Conservation (phyloP, 1,140 invertebrate genomes). For the Catajapyx aquilonaris region DNA sequence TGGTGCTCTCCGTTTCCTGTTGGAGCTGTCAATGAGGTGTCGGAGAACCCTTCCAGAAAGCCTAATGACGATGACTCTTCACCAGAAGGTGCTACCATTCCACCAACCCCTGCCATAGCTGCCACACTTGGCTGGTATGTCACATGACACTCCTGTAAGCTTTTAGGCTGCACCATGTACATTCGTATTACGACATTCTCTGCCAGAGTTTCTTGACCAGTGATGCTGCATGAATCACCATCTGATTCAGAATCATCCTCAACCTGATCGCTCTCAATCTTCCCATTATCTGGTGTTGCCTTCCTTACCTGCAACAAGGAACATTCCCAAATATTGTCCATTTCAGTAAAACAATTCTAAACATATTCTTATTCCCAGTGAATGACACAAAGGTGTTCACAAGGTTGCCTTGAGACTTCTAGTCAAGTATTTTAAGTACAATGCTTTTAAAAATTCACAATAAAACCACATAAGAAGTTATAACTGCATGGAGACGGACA, state of each 20-base stretch:
- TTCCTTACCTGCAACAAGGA: background rate
- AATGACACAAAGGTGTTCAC: too few relatives aligned
- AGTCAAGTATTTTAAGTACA: too few relatives aligned
- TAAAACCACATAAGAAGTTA: too few relatives aligned
- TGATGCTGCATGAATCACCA: constrained; percentile 18
- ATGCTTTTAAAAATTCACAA: too few relatives aligned
- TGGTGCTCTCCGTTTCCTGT: too few relatives aligned
- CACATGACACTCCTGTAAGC: constrained; percentile 65
- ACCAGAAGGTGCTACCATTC: too few relatives aligned
- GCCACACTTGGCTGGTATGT: constrained; percentile 40
- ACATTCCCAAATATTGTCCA: background rate
- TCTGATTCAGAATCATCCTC: constrained; percentile 6
- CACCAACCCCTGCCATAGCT: too few relatives aligned
- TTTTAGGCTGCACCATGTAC: constrained; percentile 71
- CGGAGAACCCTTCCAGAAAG: background rate
- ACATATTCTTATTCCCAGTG: background rate
- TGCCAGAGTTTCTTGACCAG: constrained; percentile 16
- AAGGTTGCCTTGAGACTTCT: too few relatives aligned
- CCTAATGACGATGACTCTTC: too few relatives aligned
- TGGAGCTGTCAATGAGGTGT: too few relatives aligned
- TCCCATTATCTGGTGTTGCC: too few relatives aligned
- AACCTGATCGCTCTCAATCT: constrained; percentile 16
- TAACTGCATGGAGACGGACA: too few relatives aligned
- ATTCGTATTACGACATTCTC: constrained; percentile 39
- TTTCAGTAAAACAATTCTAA: background rate